These are phyloP conservation scores for Mugil cephalus DNA, from an alignment of 2,113 vertebrate genomes.

Conservation along the genomic window DNA sequence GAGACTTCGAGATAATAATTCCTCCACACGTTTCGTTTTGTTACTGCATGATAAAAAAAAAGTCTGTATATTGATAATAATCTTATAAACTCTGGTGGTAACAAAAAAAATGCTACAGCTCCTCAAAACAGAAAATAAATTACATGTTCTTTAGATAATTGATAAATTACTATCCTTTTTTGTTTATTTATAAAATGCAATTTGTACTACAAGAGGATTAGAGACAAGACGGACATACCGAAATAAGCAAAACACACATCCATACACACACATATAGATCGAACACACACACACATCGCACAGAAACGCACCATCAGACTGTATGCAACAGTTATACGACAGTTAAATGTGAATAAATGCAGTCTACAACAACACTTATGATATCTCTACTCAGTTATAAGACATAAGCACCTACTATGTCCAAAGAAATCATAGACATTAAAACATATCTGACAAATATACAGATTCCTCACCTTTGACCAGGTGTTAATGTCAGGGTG, in stretches of 20 bases:
- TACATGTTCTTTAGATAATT: constrained; percentile 81
- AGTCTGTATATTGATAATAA: constrained; percentile 59
- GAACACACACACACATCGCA: constrained; percentile 11
- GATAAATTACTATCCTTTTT: constrained; percentile 84
- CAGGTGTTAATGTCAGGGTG: constrained; percentile 37
- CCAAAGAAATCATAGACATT: constrained; percentile 72
- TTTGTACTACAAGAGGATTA: constrained; percentile 68
- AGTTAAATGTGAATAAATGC: constrained; percentile 71
- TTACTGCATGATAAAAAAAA: constrained; percentile 62
- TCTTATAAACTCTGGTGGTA: constrained; percentile 72
- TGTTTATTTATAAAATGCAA: constrained; percentile 74
- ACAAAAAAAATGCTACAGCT: constrained; percentile 71
- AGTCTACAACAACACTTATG: constrained; percentile 60
- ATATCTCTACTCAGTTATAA: constrained; percentile 58
- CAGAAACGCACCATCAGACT: constrained; percentile 13
- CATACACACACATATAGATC: constrained; percentile 19
- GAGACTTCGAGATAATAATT: constrained; percentile 58
- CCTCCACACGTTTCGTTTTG: constrained; percentile 52
- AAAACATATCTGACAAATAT: constrained; percentile 81
- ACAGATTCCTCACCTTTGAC: constrained; percentile 57
- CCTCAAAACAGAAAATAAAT: constrained; percentile 83
- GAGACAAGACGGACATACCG: constrained; percentile 59
- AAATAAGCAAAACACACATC: constrained; percentile 34
- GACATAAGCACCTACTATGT: constrained; percentile 62
- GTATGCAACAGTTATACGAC: constrained; percentile 47